Conservation (phyloP, 2,797 vertebrate species). For the Telmatherina bonti region DNA sequence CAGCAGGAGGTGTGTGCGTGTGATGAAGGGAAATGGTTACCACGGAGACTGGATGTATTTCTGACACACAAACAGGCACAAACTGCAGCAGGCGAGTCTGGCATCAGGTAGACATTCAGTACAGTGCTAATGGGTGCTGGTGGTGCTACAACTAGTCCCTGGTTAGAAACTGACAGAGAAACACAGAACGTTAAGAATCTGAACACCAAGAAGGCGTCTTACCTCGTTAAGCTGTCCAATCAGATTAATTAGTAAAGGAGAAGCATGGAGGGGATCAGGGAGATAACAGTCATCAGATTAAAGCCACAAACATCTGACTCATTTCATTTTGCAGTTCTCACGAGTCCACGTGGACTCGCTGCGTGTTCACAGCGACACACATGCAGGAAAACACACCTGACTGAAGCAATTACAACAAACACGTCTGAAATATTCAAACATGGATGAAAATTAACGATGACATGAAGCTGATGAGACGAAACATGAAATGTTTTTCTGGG, state of each 20-base stretch:
- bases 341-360: background rate
- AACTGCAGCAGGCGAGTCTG: constrained; percentile 11
- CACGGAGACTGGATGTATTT: background rate
- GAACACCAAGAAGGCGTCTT: constrained; percentile 60
- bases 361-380: background rate
- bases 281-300: constrained; percentile 53
- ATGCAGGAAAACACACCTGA: background rate
- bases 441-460: background rate
- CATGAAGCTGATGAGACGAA: background rate
- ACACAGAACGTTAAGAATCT: constrained; percentile 43
- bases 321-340: background rate
- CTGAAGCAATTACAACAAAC: background rate
- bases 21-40: constrained; percentile 1
- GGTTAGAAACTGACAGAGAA: constrained; percentile 27
- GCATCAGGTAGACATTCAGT: constrained; percentile 9
- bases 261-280: constrained; percentile 68
- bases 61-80: constrained; percentile 13
- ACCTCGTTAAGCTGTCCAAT: constrained; percentile 79
- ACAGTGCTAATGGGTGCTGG: constrained; percentile 10
- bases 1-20: background rate
- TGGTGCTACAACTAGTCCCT: constrained; percentile 4
- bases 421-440: background rate
- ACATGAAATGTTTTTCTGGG: background rate
- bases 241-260: constrained; percentile 67
- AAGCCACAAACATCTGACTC: background rate